phyloP scores from a whole-genome alignment of 2,888 invertebrate species.

The Thymelicus lineola region DNA sequence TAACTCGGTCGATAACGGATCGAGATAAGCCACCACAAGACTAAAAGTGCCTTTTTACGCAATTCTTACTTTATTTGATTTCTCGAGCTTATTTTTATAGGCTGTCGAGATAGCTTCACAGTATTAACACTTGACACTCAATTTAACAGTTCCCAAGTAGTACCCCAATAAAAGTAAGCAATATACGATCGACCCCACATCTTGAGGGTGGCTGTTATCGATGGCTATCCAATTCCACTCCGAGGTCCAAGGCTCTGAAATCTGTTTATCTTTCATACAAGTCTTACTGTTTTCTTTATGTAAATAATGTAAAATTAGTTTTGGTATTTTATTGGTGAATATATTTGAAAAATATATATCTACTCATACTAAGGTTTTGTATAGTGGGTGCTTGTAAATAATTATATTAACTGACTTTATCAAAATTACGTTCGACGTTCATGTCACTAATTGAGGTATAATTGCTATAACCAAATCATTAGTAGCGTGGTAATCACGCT shows the following conservation, averaged over 20 bases:
- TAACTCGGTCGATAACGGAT: too few species aligned
- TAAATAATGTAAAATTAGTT: neutral
- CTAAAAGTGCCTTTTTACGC: too few species aligned
- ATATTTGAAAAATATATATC: too few species aligned
- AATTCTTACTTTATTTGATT: neutral
- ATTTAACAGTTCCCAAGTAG: constrained; percentile 29
- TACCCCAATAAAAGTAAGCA: constrained; percentile 34
- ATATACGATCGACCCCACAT: constrained; percentile 36
- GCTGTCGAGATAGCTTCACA: neutral
- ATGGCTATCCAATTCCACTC: constrained; percentile 34
- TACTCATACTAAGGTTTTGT: too few species aligned
- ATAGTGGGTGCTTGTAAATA: too few species aligned
- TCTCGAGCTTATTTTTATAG: constrained; percentile 2
- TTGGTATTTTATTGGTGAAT: too few species aligned
- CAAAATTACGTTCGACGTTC: too few species aligned
- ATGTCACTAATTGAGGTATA: too few species aligned
- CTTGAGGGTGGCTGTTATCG: constrained; percentile 33
- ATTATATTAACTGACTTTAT: too few species aligned
- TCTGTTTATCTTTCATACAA: constrained; percentile 33
- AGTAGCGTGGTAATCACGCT: too few species aligned
- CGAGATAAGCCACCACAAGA: too few species aligned
- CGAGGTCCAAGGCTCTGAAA: constrained; percentile 27
- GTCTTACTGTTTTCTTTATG: constrained; percentile 4
- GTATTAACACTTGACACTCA: constrained; percentile 26
- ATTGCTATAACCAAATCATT: too few species aligned